Base-by-base conservation (phyloP, 2,113 vertebrate species). In the Martes martes region DNA sequence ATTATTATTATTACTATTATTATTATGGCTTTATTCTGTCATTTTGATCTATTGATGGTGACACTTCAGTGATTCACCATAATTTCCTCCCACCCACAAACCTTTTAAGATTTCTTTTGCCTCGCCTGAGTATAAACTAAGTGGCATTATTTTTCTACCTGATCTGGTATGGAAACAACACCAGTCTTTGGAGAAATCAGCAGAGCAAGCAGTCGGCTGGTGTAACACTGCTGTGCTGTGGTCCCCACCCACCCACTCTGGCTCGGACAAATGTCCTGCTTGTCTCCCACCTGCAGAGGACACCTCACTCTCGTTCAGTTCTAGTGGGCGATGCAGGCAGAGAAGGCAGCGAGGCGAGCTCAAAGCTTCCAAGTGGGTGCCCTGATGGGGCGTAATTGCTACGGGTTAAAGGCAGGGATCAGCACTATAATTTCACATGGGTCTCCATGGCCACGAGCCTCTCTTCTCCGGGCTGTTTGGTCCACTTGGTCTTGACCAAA, bases 71-170 rank as follows among this genome's bases (percentile, higher is more conserved):
- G 98, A 98, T 97, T 97, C 92, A 97, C 94, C 88, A 67, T 97
- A 93, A 98, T 98, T 98, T 98, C 96, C 92, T 98, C 95, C 98
- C 96, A 98, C 98, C 95, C 97, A 98, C 98, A 97, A 96, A 65
- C 76, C 96, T 96, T 97, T 96, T 95, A 95, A 97, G 81, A 96
- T 87, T 96, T 98, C 96, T 89, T 97, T 96, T 61, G 39, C 94
- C 94, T 69, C 42, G n/a, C 13, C 57, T 79, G 47, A 94, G 92
- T 95, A 95, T 95, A 92, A 96, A 97, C 63, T 47, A 97, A 94
- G 93, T 26, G 11, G 7, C 55, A 92, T 92, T 95, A 74, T n/a
- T 94, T 45, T 42, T 96, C 96, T 90, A 89, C 26, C 0, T 9
- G 36, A 86, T 82, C 95, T 82, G 65, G 80, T 82, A 55, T 89